A percentile compares a stretch with the other conserved stretches of the same genome.
These are phyloP conservation scores for Stenolophus ochropezus DNA, from an alignment of 2,888 invertebrate species.

Conservation along the genomic window DNA sequence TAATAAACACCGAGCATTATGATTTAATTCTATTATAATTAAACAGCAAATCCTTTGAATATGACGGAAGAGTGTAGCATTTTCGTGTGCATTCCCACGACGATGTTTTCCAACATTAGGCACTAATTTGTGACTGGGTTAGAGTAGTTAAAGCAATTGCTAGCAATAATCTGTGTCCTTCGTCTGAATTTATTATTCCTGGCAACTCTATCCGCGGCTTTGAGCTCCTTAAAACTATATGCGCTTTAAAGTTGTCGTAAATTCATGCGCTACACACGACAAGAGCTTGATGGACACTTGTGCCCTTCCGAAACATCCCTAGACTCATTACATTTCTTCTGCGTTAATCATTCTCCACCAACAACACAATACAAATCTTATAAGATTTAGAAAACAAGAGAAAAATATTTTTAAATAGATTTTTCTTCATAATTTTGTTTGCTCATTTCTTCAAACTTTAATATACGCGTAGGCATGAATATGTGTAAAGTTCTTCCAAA, in stretches of 20 bases:
- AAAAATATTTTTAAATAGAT: too few species aligned
- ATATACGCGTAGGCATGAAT: too few species aligned
- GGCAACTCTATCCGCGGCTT: constrained; percentile 15
- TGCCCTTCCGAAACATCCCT: background rate
- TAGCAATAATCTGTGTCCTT: constrained; percentile 49
- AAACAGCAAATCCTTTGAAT: background rate
- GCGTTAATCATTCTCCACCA: too few species aligned
- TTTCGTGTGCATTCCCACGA: constrained; percentile 46
- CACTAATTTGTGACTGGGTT: constrained; percentile 55
- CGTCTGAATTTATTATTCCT: constrained; percentile 50
- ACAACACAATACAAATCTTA: too few species aligned
- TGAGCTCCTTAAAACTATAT: constrained; percentile 34
- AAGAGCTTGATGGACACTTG: background rate
- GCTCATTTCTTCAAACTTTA: too few species aligned
- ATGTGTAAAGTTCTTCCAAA: too few species aligned
- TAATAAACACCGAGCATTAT: background rate
- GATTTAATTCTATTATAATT: constrained; percentile 7
- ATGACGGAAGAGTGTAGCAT: background rate
- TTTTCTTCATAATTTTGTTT: too few species aligned
- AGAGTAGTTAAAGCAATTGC: constrained; percentile 50
- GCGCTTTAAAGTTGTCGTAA: constrained; percentile 40
- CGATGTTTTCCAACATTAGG: constrained; percentile 48
- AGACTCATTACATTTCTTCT: too few species aligned
- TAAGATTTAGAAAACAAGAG: too few species aligned
- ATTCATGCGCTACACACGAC: constrained; percentile 10